These are phyloP conservation scores for Patiria pectinifera DNA, from an alignment of 53 echinoderm and acorn worm genomes.

Conservation along the genomic window DNA sequence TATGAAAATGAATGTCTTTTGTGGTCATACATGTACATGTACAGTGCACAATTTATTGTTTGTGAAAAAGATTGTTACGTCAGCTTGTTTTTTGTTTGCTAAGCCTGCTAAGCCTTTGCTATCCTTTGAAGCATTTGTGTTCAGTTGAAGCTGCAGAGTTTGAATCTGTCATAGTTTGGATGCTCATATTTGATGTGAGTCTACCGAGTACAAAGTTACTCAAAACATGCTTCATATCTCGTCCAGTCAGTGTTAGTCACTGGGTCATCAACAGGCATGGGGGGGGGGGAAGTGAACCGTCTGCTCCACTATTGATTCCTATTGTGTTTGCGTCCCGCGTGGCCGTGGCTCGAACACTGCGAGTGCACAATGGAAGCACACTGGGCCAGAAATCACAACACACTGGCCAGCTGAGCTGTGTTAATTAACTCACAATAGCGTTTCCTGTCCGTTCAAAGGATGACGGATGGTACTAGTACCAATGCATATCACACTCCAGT, in stretches of 20 bases:
- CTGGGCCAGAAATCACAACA: neutral
- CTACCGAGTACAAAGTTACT: too few relatives aligned
- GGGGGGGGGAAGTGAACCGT: neutral
- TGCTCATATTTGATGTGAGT: too few relatives aligned
- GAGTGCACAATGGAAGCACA: neutral
- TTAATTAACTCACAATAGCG: conserved; percentile 48
- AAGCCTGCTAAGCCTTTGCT: too few relatives aligned
- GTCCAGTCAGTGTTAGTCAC: conserved; percentile 6
- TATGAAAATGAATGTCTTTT: too few relatives aligned
- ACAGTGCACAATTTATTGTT: too few relatives aligned
- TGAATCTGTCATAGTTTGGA: too few relatives aligned
- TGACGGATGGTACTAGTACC: neutral
- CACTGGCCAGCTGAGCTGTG: conserved; percentile 36
- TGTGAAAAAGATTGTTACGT: too few relatives aligned
- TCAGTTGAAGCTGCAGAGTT: too few relatives aligned
- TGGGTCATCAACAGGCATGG: neutral
- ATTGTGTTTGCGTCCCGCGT: neutral
- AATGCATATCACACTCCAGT: neutral
- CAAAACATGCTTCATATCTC: neutral
- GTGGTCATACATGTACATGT: too few relatives aligned
- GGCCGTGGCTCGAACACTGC: neutral
- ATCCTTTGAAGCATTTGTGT: too few relatives aligned
- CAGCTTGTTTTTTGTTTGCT: too few relatives aligned
- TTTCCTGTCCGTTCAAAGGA: conserved; percentile 42
- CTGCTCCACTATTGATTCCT: neutral